Base-by-base conservation (phyloP, 2,888 invertebrate species). In the Lagria hirta region DNA sequence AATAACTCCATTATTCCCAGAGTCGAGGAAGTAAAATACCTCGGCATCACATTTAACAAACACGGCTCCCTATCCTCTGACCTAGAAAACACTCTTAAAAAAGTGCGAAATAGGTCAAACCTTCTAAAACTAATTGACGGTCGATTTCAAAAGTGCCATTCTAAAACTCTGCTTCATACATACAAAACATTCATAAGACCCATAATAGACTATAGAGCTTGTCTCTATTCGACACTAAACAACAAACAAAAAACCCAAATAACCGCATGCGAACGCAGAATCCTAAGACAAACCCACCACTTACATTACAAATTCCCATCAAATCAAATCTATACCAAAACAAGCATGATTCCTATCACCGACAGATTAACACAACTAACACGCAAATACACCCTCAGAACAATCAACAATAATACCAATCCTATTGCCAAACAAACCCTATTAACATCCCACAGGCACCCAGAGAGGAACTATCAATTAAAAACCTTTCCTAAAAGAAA, bases 181-280 rank as follows among this genome's bases (percentile, higher is more conserved):
- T 35, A 35, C 17, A 15, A 23, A 2, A 26, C 35, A 1, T 35
- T 26, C 10, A 35, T 26, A 8, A n/a, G 35, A 10, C 35, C 35
- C 2, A 2, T 35, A 11, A 26, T 35, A 2, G 35, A 35, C 1
- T 35, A 35, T 24, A 16, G 35, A 26, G 35, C 35, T n/a, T 8
- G 12, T 2, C 18, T 30, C 3, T 30, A 30, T 6, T 18, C 6
- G 5, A 18, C 6, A 6, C 18, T 18, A 4, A 18, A 4, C 18
- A 18, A 18, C 4, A 4, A 4, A 4, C 18, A 18, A 6, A 18
- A 4, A 6, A 6, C 18, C 18, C 4, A 6, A 4, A 18, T 18
- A 6, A 18, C 5, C 18, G 5, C 4, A 18, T 18, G 18, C 18
- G 18, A 18, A 6, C 18, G 18, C 18, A 18, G 18, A 18, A 18